Conservation (phyloP, 2,888 invertebrate genomes). For the Crossocerus cetratus region DNA sequence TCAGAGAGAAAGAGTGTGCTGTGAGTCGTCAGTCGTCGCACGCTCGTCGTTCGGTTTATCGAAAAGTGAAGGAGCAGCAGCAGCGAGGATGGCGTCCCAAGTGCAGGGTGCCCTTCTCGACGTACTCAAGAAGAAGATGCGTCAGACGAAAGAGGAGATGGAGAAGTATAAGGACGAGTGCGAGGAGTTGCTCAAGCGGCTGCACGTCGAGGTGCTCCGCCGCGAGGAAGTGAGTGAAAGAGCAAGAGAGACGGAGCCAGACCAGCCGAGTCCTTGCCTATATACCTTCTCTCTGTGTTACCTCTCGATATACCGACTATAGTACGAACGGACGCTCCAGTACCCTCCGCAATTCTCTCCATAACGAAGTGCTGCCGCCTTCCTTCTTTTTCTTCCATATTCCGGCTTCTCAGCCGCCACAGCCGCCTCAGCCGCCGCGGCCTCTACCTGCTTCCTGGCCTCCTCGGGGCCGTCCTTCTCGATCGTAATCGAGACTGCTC, state of each 20-base stretch:
- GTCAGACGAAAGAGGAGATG: conserved; percentile 99
- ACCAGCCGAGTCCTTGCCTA: neutral
- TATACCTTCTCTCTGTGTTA: conserved; percentile 6
- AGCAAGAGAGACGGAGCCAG: conserved; percentile 1
- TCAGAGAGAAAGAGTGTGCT: neutral
- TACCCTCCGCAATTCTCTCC: neutral
- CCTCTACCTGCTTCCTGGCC: conserved; percentile 7
- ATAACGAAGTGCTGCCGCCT: neutral
- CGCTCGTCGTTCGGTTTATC: too few relatives aligned
- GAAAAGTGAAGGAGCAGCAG: too few relatives aligned
- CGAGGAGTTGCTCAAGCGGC: conserved; percentile 96
- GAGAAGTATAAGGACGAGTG: conserved; percentile 98
- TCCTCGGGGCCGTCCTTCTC: neutral
- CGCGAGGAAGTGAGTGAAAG: conserved; percentile 95
- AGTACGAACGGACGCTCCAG: neutral
- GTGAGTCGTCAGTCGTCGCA: conserved; percentile 22
- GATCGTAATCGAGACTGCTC: neutral
- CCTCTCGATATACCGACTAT: conserved; percentile 2
- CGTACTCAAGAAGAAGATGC: conserved; percentile 99
- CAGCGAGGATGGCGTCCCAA: conserved; percentile 86
- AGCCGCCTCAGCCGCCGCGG: too few relatives aligned
- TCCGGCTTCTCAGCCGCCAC: neutral
- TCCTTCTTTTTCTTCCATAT: neutral
- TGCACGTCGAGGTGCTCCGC: conserved; percentile 96
- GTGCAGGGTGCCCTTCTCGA: conserved; percentile 96